These are phyloP conservation scores for Porites divaricata DNA, from an alignment of 92 coral and sea anemone genomes.

Conservation along the genomic window DNA sequence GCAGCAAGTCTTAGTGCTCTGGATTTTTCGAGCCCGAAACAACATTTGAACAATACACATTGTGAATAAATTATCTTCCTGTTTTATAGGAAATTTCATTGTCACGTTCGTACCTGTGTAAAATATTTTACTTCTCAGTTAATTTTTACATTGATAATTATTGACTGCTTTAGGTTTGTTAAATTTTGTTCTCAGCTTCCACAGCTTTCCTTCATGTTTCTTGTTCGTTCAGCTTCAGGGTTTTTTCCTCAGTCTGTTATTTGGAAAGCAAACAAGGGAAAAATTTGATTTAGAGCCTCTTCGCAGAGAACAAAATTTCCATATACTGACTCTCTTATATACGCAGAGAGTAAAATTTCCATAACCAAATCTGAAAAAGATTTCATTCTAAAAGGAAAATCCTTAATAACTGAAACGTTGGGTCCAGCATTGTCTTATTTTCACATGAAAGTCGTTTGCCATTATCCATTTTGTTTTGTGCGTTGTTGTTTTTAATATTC, in stretches of 20 bases:
- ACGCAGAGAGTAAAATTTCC: not conserved
- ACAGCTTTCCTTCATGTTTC: not conserved
- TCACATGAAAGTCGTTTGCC: too few species aligned
- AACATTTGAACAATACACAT: not conserved
- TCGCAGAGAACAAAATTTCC: not conserved
- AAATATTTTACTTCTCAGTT: not conserved
- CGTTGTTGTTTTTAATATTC: too few species aligned
- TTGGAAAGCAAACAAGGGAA: not conserved
- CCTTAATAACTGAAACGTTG: too few species aligned
- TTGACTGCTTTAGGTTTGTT: too few species aligned
- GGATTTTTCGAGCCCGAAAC: not conserved
- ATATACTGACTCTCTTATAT: not conserved
- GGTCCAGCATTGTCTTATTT: too few species aligned
- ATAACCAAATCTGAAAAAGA: too few species aligned
- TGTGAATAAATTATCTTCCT: slow-evolving; percentile 36
- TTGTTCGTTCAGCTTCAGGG: not conserved
- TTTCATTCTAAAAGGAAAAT: too few species aligned
- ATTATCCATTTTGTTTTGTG: too few species aligned
- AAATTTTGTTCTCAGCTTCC: not conserved
- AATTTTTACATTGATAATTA: not conserved
- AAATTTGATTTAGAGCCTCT: not conserved
- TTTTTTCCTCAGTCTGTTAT: too few species aligned
- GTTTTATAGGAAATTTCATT: not conserved
- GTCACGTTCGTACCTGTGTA: not conserved
- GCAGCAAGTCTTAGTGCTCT: not conserved